Percentiles rank a stretch among this genome's conserved stretches.
phyloP scores from a whole-genome alignment of 2,888 invertebrate species.

The Marronus borbonicus region DNA sequence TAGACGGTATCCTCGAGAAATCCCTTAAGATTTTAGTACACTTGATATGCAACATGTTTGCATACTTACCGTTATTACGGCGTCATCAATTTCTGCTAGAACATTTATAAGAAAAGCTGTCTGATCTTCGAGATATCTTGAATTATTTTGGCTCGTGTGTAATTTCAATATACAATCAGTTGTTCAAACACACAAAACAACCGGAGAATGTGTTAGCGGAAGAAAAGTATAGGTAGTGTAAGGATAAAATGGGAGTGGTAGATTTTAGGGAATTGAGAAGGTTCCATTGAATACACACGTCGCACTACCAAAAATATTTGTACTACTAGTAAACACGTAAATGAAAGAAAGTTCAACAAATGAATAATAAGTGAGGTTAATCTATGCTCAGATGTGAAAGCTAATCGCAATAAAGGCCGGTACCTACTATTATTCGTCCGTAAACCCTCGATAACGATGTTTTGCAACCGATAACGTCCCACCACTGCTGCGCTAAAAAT shows the following conservation, averaged over 20 bases:
- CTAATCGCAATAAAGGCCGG: too few relatives aligned
- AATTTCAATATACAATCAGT: constrained; percentile 16
- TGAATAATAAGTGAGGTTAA: too few relatives aligned
- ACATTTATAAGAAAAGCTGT: constrained; percentile 17
- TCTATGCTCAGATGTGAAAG: too few relatives aligned
- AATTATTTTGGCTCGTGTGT: constrained; percentile 29
- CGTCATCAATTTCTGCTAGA: constrained; percentile 15
- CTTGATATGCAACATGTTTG: constrained; percentile 47
- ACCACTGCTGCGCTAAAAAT: too few relatives aligned
- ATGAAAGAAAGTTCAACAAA: too few relatives aligned
- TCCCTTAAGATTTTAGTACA: constrained; percentile 43
- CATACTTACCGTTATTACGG: constrained; percentile 34
- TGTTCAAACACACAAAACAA: background rate
- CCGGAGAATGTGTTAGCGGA: too few relatives aligned
- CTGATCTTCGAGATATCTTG: constrained; percentile 8
- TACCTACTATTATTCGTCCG: too few relatives aligned
- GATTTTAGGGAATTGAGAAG: background rate
- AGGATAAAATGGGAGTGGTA: background rate
- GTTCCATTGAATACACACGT: too few relatives aligned
- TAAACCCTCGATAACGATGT: too few relatives aligned
- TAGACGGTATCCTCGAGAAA: constrained; percentile 40
- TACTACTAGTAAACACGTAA: too few relatives aligned
- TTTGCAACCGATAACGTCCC: too few relatives aligned
- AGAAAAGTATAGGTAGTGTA: background rate
- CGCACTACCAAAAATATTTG: too few relatives aligned